These are phyloP conservation scores for Nemoura dubitans DNA, from an alignment of 2,888 invertebrate species.

Conservation along the genomic window DNA sequence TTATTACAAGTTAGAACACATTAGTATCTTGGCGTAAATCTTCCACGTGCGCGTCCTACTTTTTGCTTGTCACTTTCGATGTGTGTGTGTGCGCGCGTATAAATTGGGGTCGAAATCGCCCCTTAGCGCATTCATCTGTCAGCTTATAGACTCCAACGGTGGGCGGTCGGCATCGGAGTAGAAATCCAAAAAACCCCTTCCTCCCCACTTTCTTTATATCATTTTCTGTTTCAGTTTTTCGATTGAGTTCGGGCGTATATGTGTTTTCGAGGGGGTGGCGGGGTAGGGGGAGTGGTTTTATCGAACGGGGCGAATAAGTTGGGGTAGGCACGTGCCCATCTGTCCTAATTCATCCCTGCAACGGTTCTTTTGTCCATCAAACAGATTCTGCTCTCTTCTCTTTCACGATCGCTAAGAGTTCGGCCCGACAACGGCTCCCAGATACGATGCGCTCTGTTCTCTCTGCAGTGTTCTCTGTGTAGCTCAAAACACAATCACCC, in stretches of 20 bases:
- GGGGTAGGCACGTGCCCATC: conserved; percentile 39
- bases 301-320: conserved; percentile 14
- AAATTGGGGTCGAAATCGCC: conserved; percentile 32
- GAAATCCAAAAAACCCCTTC: conserved; percentile 25
- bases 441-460: neutral
- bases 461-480: neutral
- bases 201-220: conserved; percentile 31
- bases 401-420: neutral
- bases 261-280: neutral
- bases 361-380: neutral
- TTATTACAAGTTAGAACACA: neutral
- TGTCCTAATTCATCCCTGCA: conserved; percentile 33
- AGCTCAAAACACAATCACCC: neutral
- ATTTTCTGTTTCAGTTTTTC: conserved; percentile 41
- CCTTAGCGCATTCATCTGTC: conserved; percentile 39
- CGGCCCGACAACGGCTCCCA: neutral
- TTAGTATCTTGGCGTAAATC: conserved; percentile 10
- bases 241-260: conserved; percentile 24
- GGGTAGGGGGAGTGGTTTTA: neutral
- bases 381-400: neutral
- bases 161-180: conserved; percentile 17
- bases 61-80: conserved; percentile 10
- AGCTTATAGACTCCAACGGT: conserved; percentile 36
- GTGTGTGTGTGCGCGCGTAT: neutral
- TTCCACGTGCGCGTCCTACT: neutral